Evolutionary conservation across 2,113 vertebrate genomes (phyloP), one percentile per base, ranked within the genome.

Genomic region (Beaufortia kweichowensis): DNA sequence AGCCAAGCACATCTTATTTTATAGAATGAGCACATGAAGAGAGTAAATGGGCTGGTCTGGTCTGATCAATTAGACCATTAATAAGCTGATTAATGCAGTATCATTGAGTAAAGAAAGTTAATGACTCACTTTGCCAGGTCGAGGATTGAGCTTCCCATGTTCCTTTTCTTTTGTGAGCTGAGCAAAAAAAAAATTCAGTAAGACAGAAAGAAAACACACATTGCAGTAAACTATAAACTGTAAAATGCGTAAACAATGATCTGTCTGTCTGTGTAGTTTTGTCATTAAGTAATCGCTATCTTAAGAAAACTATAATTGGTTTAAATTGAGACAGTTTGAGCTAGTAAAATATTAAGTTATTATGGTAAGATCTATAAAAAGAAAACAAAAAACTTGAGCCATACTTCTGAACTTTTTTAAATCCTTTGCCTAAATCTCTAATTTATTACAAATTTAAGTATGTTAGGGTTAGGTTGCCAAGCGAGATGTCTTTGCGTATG

Each of bases 81-180:
- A 19, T 67, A 26, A 29, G 3, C 8, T 5, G 4, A 39, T 41
- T 71, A 2, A 71, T 11, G 6, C 39, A 26, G 10, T 26, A 26
- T 35, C 14, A 55, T 0, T 24, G 2, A 23, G 7, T 56, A 15
- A 70, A 24, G 6, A 56, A 56, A 23, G 10, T 26, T 4, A 9
- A 21, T 26, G 53, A 84, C 90, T 91, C 93, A 98, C 97, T 96
- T 99, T 99, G 82, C 97, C 95, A 0, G 97, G 96, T 15, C 96
- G 93, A 6, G 85, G 90, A 77, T 98, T 98, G 79, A 94, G 90
- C 79, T 97, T 97, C 66, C 93, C 89, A 6, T 91, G 89, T 48
- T 89, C 88, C 78, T 91, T 97, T 82, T 89, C 82, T 69, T 94
- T 94, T 1, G 93, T 91, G 69, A 90, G 91, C 92, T 93, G 26